phyloP scores from a whole-genome alignment of 2,797 vertebrate genomes.

The Molossus molossus region DNA sequence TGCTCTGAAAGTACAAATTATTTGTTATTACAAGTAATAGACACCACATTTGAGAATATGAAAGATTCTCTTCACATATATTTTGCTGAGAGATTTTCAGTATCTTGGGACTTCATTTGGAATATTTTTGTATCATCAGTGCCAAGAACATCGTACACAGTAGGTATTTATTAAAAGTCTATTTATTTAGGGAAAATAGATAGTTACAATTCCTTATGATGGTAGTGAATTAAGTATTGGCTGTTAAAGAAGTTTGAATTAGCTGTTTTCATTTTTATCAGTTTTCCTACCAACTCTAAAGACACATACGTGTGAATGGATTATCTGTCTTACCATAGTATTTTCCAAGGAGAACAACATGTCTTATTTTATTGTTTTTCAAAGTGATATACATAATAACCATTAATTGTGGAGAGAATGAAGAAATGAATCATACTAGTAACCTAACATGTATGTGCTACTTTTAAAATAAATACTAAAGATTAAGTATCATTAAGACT shows the following conservation, averaged over 20 bases:
- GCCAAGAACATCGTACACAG: background rate
- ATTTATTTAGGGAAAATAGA: background rate
- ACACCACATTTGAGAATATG: background rate
- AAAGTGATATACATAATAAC: background rate
- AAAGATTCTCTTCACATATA: background rate
- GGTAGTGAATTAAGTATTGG: background rate
- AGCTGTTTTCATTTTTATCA: background rate
- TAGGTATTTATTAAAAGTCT: background rate
- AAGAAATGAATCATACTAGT: background rate
- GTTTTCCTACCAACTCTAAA: background rate
- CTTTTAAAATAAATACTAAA: background rate
- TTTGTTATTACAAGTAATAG: background rate
- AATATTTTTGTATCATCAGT: background rate
- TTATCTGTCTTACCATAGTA: background rate
- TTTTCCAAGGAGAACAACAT: background rate
- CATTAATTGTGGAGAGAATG: background rate
- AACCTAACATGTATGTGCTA: background rate
- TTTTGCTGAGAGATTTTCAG: background rate
- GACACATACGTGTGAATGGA: background rate
- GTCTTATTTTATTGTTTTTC: background rate
- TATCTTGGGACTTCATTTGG: background rate
- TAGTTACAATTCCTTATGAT: background rate
- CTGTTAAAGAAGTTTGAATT: background rate
- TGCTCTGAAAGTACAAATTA: background rate
- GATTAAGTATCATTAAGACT: background rate